phyloP scores from a whole-genome alignment of 2,888 invertebrate genomes.

The Heliothis peltigera region DNA sequence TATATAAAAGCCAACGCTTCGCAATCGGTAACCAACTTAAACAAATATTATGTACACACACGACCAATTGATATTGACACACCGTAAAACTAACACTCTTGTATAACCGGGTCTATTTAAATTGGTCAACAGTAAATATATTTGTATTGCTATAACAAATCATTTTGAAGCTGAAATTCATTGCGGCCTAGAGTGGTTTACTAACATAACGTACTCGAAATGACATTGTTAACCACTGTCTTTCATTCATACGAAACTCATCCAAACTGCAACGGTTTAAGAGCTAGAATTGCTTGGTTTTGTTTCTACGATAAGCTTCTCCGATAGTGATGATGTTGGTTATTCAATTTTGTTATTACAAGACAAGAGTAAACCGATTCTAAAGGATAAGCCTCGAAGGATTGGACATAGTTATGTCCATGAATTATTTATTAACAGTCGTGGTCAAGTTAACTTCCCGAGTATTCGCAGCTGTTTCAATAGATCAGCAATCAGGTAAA shows the following conservation, averaged over 20 bases:
- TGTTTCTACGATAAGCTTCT: constrained; percentile 21
- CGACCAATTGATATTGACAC: constrained; percentile 53
- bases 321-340: constrained; percentile 23
- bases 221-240: constrained; percentile 55
- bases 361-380: constrained; percentile 38
- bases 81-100: constrained; percentile 24
- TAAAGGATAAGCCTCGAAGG: constrained; percentile 35
- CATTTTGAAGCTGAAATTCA: constrained; percentile 63
- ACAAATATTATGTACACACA: constrained; percentile 51
- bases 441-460: constrained; percentile 21
- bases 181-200: constrained; percentile 57
- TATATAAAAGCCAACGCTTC: constrained; percentile 45
- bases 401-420: constrained; percentile 16
- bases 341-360: constrained; percentile 52
- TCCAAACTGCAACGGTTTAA: constrained; percentile 4
- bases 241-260: constrained; percentile 30
- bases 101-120: constrained; percentile 42
- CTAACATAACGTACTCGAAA: constrained; percentile 57
- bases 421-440: constrained; percentile 37
- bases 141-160: constrained; percentile 61
- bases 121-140: constrained; percentile 52
- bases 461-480: constrained; percentile 8
- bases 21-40: constrained; percentile 48
- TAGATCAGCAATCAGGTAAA: constrained; percentile 28
- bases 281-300: constrained; percentile 21